A percentile compares a stretch with the other conserved stretches of the same genome.
phyloP scores from a whole-genome alignment of 2,113 vertebrate species.

The Festucalex cinctus region DNA sequence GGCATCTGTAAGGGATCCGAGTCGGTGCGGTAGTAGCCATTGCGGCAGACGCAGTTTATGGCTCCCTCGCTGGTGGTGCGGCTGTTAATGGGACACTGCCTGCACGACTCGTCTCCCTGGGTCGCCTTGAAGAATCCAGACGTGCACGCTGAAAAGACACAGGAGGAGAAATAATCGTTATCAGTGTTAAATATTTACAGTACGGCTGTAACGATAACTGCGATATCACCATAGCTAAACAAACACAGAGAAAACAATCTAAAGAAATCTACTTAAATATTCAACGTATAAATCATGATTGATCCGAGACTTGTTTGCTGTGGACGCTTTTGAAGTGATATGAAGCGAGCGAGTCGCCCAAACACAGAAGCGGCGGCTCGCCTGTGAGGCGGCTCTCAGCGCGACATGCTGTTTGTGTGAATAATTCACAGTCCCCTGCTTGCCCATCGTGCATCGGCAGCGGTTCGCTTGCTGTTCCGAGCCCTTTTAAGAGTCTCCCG shows the following conservation, averaged over 20 bases:
- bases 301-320: not conserved
- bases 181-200: no score
- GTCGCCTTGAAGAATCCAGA: conserved; percentile 88
- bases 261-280: not conserved
- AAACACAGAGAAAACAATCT: not conserved
- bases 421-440: conserved; percentile 55
- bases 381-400: conserved; percentile 34
- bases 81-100: conserved; percentile 95
- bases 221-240: no score
- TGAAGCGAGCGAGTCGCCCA: not conserved
- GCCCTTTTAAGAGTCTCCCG: conserved; percentile 44
- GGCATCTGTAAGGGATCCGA: conserved; percentile 93
- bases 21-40: conserved; percentile 88
- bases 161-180: not conserved
- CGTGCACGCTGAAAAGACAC: conserved; percentile 78
- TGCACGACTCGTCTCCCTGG: conserved; percentile 86
- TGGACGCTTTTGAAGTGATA: not conserved
- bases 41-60: conserved; percentile 91
- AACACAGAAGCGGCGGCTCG: conserved; percentile 20
- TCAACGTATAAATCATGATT: not conserved
- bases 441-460: conserved; percentile 42
- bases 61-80: conserved; percentile 91
- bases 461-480: conserved; percentile 42
- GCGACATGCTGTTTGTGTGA: conserved; percentile 46
- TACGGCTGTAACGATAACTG: no score